phyloP scores from a whole-genome alignment of 2,797 vertebrate species.

The Kryptolebias ocellatus region DNA sequence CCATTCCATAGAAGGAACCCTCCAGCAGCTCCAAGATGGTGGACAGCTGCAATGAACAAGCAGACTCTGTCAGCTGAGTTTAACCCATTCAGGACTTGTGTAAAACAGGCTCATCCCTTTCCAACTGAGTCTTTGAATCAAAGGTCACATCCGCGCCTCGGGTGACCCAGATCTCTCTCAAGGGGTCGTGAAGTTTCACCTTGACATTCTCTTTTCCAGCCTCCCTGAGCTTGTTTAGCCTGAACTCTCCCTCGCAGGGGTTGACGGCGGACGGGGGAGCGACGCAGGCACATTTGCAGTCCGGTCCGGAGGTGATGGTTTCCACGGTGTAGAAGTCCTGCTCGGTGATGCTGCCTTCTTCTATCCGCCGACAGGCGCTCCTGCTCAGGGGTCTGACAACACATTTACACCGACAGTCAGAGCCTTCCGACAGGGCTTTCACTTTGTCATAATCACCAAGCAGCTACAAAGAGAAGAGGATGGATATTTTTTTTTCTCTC shows the following conservation, averaged over 20 bases:
- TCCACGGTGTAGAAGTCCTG: slow-evolving; percentile 94
- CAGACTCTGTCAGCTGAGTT: slow-evolving; percentile 49
- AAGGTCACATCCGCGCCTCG: not conserved
- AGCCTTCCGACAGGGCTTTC: slow-evolving; percentile 94
- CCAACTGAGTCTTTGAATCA: slow-evolving; percentile 2
- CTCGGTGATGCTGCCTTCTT: slow-evolving; percentile 76
- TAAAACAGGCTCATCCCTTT: slow-evolving; percentile 23
- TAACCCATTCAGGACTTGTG: slow-evolving; percentile 30
- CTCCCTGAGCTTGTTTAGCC: slow-evolving; percentile 88
- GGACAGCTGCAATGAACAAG: slow-evolving; percentile 84
- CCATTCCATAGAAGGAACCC: slow-evolving; percentile 92
- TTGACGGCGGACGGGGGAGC: slow-evolving; percentile 92
- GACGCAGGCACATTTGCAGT: slow-evolving; percentile 93
- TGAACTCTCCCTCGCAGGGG: slow-evolving; percentile 91
- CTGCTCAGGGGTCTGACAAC: slow-evolving; percentile 92
- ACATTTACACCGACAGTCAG: slow-evolving; percentile 96
- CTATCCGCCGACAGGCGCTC: slow-evolving; percentile 87
- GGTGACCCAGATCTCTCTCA: slow-evolving; percentile 11
- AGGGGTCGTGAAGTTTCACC: slow-evolving; percentile 77
- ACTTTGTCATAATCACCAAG: slow-evolving; percentile 98
- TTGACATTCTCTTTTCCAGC: slow-evolving; percentile 87
- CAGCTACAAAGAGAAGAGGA: slow-evolving; percentile 86
- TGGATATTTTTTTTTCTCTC: slow-evolving; percentile 59
- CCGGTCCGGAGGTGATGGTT: slow-evolving; percentile 89
- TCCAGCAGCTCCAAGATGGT: slow-evolving; percentile 92